Evolutionary conservation across 2,888 invertebrate species (phyloP), one percentile per base, ranked within the genome.

Genomic region (Stenodema calcarata): DNA sequence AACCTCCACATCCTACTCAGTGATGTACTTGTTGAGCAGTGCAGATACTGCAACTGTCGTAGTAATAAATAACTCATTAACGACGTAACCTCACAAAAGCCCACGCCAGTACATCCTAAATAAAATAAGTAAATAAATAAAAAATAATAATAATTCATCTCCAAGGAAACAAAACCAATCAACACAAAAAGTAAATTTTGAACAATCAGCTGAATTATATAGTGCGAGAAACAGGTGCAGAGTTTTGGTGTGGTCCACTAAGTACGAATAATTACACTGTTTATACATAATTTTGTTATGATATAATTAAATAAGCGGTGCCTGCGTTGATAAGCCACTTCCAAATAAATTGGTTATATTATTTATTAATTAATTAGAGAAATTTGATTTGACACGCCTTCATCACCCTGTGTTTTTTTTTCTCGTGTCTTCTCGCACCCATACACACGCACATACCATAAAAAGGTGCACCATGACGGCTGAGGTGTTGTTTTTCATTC

Each of bases 401-500:
- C 69, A 23, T 82, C 82, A 82, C 82, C 82, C 82, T 82, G 82
- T 82, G 82, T 82, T 82, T 82, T 62, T 18, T 81, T 16, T 28
- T 54, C 41, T 76, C 76, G 76, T 41, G 41, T 76, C 30, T 7
- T 35, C 76, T 4, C 78, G 44, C 78, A 78, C 42, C 44, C 78
- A 62, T 62, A 62, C 62, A 62, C 62, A 78, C 78, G 1, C 78
- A 75, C 75, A 18, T 30, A 75, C 6, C 16, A 42, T 11, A 75
- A 16, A 78, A 42, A 23, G 76, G 78, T 78, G 78, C 78, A 78
- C 23, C 23, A 18, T 23, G 18, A 23, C 12, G 23, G 62, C 62
- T 62, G 62, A 23, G 62, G 62, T 27, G 23, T 23, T 23, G 23
- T 47, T 47, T 47, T 12, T 11, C 62, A 62, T 62, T 62, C 62